A percentile compares a stretch with the other conserved stretches of the same genome.
Conservation (phyloP, 2,797 vertebrate genomes). For the Spondyliosoma cantharus region DNA sequence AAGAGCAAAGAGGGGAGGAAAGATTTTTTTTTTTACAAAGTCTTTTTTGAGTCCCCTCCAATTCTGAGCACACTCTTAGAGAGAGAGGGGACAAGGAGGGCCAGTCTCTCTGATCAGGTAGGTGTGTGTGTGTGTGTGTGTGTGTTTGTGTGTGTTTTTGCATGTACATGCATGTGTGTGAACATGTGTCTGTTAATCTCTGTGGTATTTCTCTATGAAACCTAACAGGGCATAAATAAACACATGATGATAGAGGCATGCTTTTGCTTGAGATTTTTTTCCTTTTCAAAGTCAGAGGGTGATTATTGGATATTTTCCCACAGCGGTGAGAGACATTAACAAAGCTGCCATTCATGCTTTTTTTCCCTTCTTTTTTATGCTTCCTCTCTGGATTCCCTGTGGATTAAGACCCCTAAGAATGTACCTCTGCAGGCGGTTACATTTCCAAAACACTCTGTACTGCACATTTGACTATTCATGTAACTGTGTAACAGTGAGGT, state of each 20-base stretch:
- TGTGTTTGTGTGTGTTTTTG: constrained; percentile 40
- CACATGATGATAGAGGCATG: constrained; percentile 24
- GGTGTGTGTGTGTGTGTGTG: constrained; percentile 58
- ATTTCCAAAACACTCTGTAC: constrained; percentile 36
- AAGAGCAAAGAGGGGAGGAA: constrained; percentile 53
- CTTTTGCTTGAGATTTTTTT: constrained; percentile 5
- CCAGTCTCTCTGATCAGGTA: constrained; percentile 78
- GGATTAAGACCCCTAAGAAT: constrained; percentile 70
- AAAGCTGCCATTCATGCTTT: constrained; percentile 52
- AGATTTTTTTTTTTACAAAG: constrained; percentile 61
- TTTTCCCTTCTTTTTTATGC: constrained; percentile 36
- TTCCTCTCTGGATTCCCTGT: constrained; percentile 53
- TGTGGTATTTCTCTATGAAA: constrained; percentile 30
- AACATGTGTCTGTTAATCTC: constrained; percentile 24
- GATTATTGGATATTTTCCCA: constrained; percentile 34
- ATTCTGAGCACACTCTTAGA: constrained; percentile 64
- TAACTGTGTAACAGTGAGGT: constrained; percentile 1
- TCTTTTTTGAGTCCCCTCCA: constrained; percentile 73
- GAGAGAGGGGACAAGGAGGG: constrained; percentile 70
- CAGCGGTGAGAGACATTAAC: constrained; percentile 28
- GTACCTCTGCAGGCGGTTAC: constrained; percentile 49
- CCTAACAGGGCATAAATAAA: constrained; percentile 41
- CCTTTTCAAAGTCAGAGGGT: constrained; percentile 22
- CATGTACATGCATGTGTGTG: constrained; percentile 17
- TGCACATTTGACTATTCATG: constrained; percentile 14